Base-by-base conservation (phyloP, 2,797 vertebrate species). In the Ataeniobius toweri region DNA sequence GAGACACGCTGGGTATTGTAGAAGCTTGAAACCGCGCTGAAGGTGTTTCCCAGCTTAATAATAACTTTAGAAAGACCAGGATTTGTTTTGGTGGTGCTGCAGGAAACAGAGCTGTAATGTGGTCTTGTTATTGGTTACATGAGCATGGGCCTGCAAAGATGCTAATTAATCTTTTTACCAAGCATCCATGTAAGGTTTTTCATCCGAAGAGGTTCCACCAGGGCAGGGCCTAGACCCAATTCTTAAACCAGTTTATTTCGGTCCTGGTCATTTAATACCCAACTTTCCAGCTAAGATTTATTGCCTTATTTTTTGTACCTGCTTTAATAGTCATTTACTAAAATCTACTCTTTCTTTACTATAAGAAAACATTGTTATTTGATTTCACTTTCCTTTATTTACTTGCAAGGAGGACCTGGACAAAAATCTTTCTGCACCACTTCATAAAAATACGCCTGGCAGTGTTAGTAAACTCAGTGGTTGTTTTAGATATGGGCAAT, bases 111-210 rank as follows among this genome's bases (percentile, higher is more conserved):
- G 14, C 65, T 48, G 58, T 50, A 28, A 36, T 55, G 63, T 56
- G 18, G n/a, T 26, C 18, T 41, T 3, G 51, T 67, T 75, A 44
- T 59, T 53, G 36, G 36, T 44, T 36, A 68, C 65, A 41, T 39
- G 22, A 0, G 14, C 13, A 22, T 6, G 26, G 48, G 28, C 70
- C 48, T 20, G 50, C 26, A 71, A 26, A 20, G 48, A 50, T 71
- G 48, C 48, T 75, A 71, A 80, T 41, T 5, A 41, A 75, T 6
- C 24, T 63, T 80, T 75, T 41, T 71, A 81, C 71, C 18, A 44
- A 39, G 41, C 73, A 41, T 22, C 51, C 68, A 8, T 50, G 51
- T 22, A 58, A 3, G 20, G 41, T 41, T 41, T 2, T 22, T 5
- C 36, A 67, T 22, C 8, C 36, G 13, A 10, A 39, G 61, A 12